Conservation (phyloP, 2,888 invertebrate species). For the Prosopocoilus inquinatus region DNA sequence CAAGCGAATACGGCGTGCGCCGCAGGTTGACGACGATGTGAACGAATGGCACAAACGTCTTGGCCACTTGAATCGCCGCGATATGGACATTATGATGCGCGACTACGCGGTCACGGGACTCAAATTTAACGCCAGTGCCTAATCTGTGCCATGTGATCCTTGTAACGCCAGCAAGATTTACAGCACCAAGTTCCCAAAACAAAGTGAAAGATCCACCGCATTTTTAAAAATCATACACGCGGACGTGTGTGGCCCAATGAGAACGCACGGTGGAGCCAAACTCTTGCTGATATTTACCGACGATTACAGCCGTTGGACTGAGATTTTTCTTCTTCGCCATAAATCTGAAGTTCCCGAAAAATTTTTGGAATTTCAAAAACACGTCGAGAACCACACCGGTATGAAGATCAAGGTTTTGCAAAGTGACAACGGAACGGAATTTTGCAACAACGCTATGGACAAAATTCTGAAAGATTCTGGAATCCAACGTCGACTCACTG, state of each 20-base stretch:
- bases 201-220: too few relatives aligned
- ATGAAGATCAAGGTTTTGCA: not conserved
- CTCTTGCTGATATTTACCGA: not conserved
- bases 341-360: not conserved
- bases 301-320: not conserved
- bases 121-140: too few relatives aligned
- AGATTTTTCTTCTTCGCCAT: not conserved
- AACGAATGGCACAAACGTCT: too few relatives aligned
- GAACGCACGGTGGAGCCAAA: not conserved
- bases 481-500: not conserved
- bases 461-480: not conserved
- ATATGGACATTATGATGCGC: too few relatives aligned
- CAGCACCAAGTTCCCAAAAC: too few relatives aligned
- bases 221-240: too few relatives aligned
- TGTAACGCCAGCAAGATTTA: too few relatives aligned
- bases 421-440: not conserved
- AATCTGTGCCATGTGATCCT: too few relatives aligned
- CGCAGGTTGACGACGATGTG: too few relatives aligned
- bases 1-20: too few relatives aligned
- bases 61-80: too few relatives aligned
- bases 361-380: not conserved
- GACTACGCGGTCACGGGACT: too few relatives aligned
- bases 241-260: constrained; percentile 13
- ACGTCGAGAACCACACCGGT: not conserved
- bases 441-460: not conserved